Percentiles rank a stretch among this genome's conserved stretches.
These are phyloP conservation scores for Brachymystax lenok DNA, from an alignment of 2,797 vertebrate genomes.

Conservation along the genomic window DNA sequence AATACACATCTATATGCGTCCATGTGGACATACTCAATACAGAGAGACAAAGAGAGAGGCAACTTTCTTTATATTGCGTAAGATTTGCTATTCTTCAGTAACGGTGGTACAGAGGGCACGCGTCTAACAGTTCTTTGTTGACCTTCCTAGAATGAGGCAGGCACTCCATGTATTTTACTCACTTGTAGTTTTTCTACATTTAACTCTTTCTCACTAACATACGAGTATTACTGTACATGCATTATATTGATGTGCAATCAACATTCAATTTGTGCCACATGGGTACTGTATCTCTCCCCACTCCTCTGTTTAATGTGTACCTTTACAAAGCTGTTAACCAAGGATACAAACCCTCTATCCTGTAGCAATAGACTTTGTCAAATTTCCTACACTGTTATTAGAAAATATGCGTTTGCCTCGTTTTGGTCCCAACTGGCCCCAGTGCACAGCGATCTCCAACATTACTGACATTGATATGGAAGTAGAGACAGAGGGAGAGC, in stretches of 20 bases:
- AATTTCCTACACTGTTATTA: conserved; percentile 46
- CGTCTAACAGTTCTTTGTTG: not conserved
- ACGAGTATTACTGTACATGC: conserved; percentile 4
- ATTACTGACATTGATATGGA: conserved; percentile 7
- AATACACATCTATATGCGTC: conserved; percentile 21
- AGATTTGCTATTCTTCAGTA: not conserved
- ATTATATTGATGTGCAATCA: not conserved
- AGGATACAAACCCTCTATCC: conserved; percentile 31
- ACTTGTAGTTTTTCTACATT: conserved; percentile 1
- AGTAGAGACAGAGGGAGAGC: not conserved
- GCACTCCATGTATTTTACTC: not conserved
- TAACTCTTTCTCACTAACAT: not conserved
- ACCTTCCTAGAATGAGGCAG: not conserved
- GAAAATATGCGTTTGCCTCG: conserved; percentile 20
- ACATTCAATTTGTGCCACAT: not conserved
- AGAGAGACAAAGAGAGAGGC: conserved; percentile 16
- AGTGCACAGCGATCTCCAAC: not conserved
- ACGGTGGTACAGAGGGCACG: not conserved
- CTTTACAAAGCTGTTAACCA: not conserved
- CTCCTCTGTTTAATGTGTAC: not conserved
- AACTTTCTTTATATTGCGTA: not conserved
- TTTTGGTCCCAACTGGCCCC: not conserved
- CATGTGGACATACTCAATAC: conserved; percentile 3
- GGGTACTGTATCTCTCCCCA: not conserved
- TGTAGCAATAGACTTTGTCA: conserved; percentile 68